These are phyloP conservation scores for Petroica traversi DNA, from an alignment of 2,113 vertebrate genomes.

Conservation along the genomic window DNA sequence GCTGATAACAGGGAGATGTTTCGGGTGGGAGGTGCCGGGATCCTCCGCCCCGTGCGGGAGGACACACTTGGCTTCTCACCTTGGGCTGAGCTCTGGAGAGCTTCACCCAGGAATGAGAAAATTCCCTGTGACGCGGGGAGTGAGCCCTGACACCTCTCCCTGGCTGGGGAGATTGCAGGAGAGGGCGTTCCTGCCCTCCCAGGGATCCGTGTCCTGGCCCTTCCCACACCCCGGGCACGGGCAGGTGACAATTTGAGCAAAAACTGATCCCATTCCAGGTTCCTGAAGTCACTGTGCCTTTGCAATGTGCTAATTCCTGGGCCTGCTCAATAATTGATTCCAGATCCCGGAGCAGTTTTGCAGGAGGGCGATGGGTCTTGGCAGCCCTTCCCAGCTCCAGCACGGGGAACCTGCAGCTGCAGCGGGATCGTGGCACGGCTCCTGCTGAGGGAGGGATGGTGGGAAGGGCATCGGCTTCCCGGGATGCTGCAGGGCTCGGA, in stretches of 20 bases:
- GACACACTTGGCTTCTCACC: not conserved
- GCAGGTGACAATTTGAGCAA: conserved; percentile 41
- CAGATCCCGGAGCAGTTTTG: not conserved
- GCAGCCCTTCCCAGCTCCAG: conserved; percentile 8
- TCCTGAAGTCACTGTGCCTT: conserved; percentile 27
- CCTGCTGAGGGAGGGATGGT: not conserved
- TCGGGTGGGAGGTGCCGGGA: not conserved
- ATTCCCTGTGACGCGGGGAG: not conserved
- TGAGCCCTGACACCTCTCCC: not conserved
- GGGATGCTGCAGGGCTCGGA: rapidly evolving
- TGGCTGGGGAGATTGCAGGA: rapidly evolving
- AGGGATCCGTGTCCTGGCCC: not conserved
- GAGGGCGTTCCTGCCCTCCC: not conserved
- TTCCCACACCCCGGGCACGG: not conserved
- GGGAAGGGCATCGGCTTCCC: not conserved
- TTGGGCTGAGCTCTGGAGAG: conserved; percentile 1
- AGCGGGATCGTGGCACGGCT: rapidly evolving
- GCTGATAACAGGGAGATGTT: not conserved
- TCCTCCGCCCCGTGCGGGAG: not conserved
- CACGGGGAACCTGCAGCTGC: not conserved
- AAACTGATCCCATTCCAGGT: conserved; percentile 5
- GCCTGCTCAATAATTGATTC: conserved; percentile 8
- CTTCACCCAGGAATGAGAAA: not conserved
- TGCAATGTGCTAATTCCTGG: conserved; percentile 36
- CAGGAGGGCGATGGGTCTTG: not conserved